A percentile compares a stretch with the other conserved stretches of the same genome.
These are phyloP conservation scores for Ailurus styani DNA, from an alignment of 2,113 vertebrate species.

Conservation along the genomic window DNA sequence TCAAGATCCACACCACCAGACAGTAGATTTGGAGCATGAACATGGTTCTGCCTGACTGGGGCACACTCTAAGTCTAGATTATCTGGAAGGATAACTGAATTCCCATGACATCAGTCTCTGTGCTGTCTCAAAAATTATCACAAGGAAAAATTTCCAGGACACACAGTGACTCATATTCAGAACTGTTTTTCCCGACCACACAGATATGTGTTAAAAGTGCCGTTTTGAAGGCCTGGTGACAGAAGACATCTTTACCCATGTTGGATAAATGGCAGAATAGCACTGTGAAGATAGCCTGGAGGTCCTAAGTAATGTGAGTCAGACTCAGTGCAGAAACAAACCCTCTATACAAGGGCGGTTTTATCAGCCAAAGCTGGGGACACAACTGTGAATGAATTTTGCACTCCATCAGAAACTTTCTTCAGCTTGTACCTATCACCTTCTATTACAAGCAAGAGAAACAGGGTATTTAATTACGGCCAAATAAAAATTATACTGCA, in stretches of 20 bases:
- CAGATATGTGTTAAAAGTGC: background rate
- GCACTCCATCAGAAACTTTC: background rate
- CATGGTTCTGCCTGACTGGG: background rate
- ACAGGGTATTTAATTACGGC: background rate
- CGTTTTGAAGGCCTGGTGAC: background rate
- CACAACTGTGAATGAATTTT: accelerated
- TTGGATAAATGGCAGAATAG: background rate
- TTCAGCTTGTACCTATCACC: background rate
- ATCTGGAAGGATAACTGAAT: background rate
- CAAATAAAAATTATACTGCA: background rate
- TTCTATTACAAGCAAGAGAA: background rate
- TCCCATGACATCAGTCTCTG: background rate
- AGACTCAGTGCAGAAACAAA: background rate
- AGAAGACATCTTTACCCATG: background rate
- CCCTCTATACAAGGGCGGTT: accelerated
- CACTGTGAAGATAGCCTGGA: background rate
- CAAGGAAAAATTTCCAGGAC: background rate
- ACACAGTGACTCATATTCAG: background rate
- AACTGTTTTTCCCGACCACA: background rate
- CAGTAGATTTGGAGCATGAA: background rate
- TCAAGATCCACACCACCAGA: background rate
- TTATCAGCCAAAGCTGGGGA: background rate
- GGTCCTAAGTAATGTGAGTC: background rate
- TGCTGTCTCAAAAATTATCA: background rate
- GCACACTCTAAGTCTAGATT: background rate